Base-by-base conservation (phyloP, 2,888 invertebrate genomes). In the Oconnorella tubifera region DNA sequence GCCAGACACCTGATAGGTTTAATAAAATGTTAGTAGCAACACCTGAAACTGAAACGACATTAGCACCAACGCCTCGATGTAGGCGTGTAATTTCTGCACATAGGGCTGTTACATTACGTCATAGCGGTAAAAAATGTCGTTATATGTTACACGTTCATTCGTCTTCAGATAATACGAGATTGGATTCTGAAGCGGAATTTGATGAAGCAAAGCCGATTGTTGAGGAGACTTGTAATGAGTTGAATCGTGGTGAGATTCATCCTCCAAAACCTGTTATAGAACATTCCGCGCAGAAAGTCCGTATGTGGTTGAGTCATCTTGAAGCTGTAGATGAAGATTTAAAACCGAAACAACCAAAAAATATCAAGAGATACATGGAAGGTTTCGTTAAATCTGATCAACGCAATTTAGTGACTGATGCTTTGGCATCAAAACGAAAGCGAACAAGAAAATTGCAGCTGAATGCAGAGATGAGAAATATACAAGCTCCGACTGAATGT, bases 201-300 rank as follows among this genome's bases (percentile, higher is more conserved):
- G n/a, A n/a, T n/a, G n/a, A n/a, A n/a, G n/a, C n/a, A n/a, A n/a
- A n/a, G n/a, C n/a, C n/a, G n/a, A n/a, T n/a, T n/a, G n/a, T n/a
- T n/a, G n/a, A n/a, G n/a, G n/a, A n/a, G n/a, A 40, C 40, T 14
- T 40, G 40, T 19, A 40, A 19, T 19, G 40, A 40, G 40, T 10
- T 40, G 10, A 19, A 40, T 19, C 40, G 10, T 14, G 19, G 40
- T 14, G 40, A 19, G 19, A 19, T 40, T 53, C 55, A 25, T 23
- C 55, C 55, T 6, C 27, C 55, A 6, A 10, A 10, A 10, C 55
- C 55, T 23, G 55, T 40, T 10, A 53, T 25, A 23, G 40, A 59
- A 28, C 33, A 40, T 33, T 59, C 59, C 25, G 59, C 59, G 4
- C 33, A 40, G 3, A 59, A 59, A 19, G 59, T 59, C 25, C 59